Percentiles rank a stretch among this genome's conserved stretches.
These are phyloP conservation scores for Ceratosolen fusciceps DNA, from an alignment of 1,140 invertebrate species.

Conservation along the genomic window DNA sequence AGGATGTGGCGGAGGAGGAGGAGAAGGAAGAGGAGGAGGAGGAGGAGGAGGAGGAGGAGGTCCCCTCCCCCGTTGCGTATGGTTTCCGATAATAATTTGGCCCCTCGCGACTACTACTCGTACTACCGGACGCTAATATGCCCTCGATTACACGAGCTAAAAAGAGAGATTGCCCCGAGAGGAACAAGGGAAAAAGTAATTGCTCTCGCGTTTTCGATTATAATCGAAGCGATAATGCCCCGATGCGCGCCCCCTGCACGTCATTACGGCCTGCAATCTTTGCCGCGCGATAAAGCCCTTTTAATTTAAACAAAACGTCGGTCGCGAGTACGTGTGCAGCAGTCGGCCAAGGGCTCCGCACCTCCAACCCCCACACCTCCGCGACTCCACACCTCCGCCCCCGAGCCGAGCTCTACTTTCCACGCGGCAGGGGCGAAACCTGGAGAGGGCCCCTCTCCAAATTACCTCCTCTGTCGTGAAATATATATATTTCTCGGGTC, in stretches of 20 bases:
- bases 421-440: constrained; percentile 3
- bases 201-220: background rate
- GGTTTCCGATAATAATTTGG: background rate
- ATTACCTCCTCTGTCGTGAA: constrained; percentile 13
- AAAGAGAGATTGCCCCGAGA: background rate
- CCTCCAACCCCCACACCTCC: no score
- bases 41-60: no score
- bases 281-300: background rate
- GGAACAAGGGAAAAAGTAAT: constrained; percentile 6
- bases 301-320: constrained; percentile 9
- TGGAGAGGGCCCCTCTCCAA: background rate
- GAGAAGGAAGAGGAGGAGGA: no score
- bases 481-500: constrained; percentile 28
- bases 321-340: background rate
- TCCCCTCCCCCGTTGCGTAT: background rate
- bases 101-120: background rate
- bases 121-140: no score
- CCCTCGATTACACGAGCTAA: no score
- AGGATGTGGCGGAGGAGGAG: no score
- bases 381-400: no score
- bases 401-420: no score
- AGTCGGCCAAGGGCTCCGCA: no score
- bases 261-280: background rate
- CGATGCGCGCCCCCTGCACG: no score
- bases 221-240: background rate